Percentiles rank a stretch among this genome's conserved stretches.
Evolutionary conservation across 2,888 invertebrate genomes (phyloP).

Genomic region (Ochlodes sylvanus): DNA sequence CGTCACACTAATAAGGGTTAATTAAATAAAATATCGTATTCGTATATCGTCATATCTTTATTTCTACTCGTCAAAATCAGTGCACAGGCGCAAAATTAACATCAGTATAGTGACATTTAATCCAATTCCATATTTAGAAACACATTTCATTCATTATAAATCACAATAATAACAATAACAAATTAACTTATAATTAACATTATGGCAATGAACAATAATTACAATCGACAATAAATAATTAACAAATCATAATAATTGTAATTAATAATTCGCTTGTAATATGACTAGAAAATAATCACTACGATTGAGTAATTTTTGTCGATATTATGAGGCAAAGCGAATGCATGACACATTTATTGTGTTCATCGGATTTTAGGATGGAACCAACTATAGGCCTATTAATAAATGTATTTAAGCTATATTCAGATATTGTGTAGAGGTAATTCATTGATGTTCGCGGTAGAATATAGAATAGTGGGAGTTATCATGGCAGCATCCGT

Average conservation of each 20-base stretch:
- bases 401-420: no score
- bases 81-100: constrained; percentile 36
- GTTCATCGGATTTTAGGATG: no score
- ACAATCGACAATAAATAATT: neutral
- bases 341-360: no score
- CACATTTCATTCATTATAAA: neutral
- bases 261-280: neutral
- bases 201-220: neutral
- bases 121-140: constrained; percentile 6
- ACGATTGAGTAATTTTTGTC: no score
- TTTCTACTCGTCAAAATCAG: constrained; percentile 42
- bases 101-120: constrained; percentile 22
- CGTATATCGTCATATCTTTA: constrained; percentile 36
- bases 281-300: neutral
- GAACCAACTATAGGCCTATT: no score
- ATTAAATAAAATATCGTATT: constrained; percentile 28
- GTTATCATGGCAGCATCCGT: no score
- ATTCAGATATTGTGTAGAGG: no score
- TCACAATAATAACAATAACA: neutral
- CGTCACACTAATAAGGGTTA: neutral
- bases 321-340: no score
- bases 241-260: neutral
- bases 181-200: neutral
- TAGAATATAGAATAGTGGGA: no score
- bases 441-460: no score